A percentile compares a stretch with the other conserved stretches of the same genome.
Conservation (phyloP, 2,797 vertebrate genomes). For the Sebastes trivittatus region DNA sequence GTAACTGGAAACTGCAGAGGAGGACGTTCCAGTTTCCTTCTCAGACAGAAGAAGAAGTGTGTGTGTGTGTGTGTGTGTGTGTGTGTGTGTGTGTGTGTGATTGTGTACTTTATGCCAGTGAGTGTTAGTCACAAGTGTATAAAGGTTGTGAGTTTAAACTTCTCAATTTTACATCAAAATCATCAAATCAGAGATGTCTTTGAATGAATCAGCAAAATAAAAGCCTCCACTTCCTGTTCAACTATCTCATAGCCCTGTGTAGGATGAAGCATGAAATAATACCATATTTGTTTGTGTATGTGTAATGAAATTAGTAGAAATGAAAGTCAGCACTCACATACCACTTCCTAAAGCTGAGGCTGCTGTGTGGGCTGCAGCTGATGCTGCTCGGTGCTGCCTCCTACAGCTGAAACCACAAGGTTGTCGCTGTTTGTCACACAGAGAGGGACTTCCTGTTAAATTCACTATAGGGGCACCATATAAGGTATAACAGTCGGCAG, state of each 20-base stretch:
- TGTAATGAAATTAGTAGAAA: conserved; percentile 27
- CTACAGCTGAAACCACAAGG: conserved; percentile 51
- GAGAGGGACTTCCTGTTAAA: conserved; percentile 60
- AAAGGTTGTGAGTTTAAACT: not conserved
- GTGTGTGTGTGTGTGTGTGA: not conserved
- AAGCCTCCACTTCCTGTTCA: conserved; percentile 1
- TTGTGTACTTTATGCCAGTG: not conserved
- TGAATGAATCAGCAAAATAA: not conserved
- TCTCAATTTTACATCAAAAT: not conserved
- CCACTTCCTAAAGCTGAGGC: conserved; percentile 47
- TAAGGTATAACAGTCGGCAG: conserved; percentile 67
- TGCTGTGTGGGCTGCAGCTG: conserved; percentile 25
- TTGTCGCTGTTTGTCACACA: conserved; percentile 37
- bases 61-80: not conserved
- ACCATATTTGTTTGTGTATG: not conserved
- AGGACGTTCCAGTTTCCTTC: conserved; percentile 54
- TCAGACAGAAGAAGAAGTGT: conserved; percentile 21
- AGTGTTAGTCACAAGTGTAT: not conserved
- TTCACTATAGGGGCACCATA: conserved; percentile 61
- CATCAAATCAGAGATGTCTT: not conserved
- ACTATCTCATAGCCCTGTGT: not conserved
- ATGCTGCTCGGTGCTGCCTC: conserved; percentile 59
- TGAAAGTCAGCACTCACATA: conserved; percentile 38
- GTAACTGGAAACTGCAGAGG: conserved; percentile 69
- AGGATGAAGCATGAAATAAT: not conserved